Evolutionary conservation across 2,888 invertebrate species (phyloP), one percentile per base, ranked within the genome.

Genomic region (Mayetiola destructor): DNA sequence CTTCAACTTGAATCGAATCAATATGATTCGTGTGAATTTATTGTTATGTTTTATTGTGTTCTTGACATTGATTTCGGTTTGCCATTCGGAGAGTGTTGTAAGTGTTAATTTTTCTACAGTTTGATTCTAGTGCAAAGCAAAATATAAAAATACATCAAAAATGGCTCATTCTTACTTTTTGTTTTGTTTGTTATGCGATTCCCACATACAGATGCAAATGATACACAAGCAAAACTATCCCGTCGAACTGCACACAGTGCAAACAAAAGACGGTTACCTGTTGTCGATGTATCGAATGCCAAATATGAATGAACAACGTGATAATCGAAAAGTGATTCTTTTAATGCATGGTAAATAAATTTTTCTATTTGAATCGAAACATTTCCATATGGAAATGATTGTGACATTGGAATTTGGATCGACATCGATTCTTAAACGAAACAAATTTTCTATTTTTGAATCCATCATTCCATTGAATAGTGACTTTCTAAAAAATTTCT

Each of bases 401-500:
- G n/a, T n/a, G n/a, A n/a, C n/a, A n/a, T n/a, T n/a, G n/a, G n/a
- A n/a, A n/a, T n/a, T n/a, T n/a, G n/a, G n/a, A n/a, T n/a, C n/a
- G n/a, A n/a, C n/a, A n/a, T n/a, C n/a, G 27, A 37, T 37, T 37
- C 37, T 32, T 32, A 9, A 12, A 9, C 37, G 27, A 48, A 27
- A 14, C 27, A 14, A 48, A 48, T n/a, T 27, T 27, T 48, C 23
- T 23, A 14, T 27, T 48, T n/a, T 48, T 48, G 8, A 6, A 10
- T 32, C 10, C 32, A 32, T 32, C 32, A 32, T 10, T 32, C 8
- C 10, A 32, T 10, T 32, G 32, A 32, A 32, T 10, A 9, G 8
- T 9, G 23, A 48, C 48, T 48, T 48, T 48, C 48, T 48, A 48
- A 40, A 40, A n/a, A 40, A 40, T 48, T 48, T 48, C 48, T 48